A percentile compares a stretch with the other conserved stretches of the same genome.
Conservation (phyloP, 2,888 invertebrate genomes). For the Philereme vetulata region DNA sequence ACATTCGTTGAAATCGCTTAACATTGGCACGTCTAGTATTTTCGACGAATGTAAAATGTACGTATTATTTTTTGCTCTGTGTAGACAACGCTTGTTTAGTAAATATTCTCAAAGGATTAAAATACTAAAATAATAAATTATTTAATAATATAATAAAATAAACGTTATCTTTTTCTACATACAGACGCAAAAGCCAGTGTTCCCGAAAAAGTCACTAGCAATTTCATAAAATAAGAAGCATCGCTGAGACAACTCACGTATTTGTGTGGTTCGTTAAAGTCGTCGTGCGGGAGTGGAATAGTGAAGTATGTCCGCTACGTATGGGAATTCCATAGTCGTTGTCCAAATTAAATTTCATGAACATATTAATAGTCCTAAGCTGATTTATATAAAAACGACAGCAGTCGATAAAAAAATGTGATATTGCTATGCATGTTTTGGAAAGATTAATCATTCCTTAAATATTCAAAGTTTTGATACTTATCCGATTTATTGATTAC, state of each 20-base stretch:
- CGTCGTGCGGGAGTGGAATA: conserved; percentile 49
- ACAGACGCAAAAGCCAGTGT: conserved; percentile 8
- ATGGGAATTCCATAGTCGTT: conserved; percentile 1
- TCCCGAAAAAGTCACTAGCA: conserved; percentile 25
- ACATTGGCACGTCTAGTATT: no score
- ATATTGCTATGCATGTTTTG: no score
- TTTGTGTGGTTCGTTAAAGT: conserved; percentile 67
- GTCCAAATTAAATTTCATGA: conserved; percentile 9
- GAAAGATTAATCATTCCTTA: background rate
- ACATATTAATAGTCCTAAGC: conserved; percentile 4
- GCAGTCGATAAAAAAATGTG: no score
- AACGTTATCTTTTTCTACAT: background rate
- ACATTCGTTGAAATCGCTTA: no score
- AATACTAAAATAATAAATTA: no score
- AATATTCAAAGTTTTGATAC: no score
- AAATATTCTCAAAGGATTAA: no score
- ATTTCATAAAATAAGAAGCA: conserved; percentile 36
- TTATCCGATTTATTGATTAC: no score
- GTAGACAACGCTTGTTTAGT: no score
- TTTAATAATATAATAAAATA: background rate
- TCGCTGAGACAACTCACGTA: conserved; percentile 41
- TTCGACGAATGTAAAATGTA: no score
- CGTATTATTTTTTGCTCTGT: no score
- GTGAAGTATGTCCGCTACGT: conserved; percentile 34
- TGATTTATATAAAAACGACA: no score